Evolutionary conservation across 2,113 vertebrate species (phyloP).

Genomic region (Petroica traversi): DNA sequence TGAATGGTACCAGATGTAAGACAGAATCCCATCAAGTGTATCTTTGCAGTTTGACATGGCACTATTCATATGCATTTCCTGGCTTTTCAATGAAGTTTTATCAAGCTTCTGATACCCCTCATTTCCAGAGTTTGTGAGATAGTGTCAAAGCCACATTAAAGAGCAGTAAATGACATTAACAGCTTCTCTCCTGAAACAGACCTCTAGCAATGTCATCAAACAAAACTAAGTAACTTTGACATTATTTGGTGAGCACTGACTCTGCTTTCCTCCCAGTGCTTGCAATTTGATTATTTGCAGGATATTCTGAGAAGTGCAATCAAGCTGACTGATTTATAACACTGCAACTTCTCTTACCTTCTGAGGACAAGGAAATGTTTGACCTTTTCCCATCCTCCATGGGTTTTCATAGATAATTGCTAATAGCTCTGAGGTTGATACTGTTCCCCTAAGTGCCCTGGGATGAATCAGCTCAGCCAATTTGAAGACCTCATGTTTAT

Average conservation of each 20-base stretch:
- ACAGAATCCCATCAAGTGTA: not conserved
- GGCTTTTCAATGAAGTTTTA: not conserved
- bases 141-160: not conserved
- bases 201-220: not conserved
- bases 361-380: not conserved
- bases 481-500: not conserved
- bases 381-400: constrained; percentile 15
- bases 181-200: not conserved
- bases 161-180: not conserved
- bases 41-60: not conserved
- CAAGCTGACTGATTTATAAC: not conserved
- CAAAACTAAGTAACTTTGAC: not conserved
- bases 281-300: not conserved
- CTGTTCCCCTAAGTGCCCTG: not conserved
- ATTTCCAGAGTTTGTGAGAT: not conserved
- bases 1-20: not conserved
- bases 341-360: not conserved
- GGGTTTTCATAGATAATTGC: not conserved
- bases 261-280: not conserved
- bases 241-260: not conserved
- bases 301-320: not conserved
- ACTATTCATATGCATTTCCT: not conserved
- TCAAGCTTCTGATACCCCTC: not conserved
- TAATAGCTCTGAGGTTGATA: not conserved
- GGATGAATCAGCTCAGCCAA: not conserved